Conservation (phyloP, 2,888 invertebrate genomes). For the Gastrophysa polygoni region DNA sequence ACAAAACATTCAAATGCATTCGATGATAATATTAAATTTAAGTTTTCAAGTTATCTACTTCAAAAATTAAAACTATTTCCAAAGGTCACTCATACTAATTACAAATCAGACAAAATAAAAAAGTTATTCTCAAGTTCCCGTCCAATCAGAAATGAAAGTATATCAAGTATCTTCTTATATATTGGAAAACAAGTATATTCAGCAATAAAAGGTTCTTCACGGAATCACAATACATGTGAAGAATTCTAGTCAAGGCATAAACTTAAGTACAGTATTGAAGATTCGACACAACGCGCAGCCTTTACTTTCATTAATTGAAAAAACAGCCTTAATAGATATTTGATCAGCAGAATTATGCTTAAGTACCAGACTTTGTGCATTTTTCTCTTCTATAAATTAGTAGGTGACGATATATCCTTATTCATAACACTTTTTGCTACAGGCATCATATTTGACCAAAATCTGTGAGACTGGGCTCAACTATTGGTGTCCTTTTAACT, state of each 20-base stretch:
- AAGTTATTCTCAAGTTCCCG: too few relatives aligned
- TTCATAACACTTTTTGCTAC: conserved; percentile 8
- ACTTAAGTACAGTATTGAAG: background rate
- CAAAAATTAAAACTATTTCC: too few relatives aligned
- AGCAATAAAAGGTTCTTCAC: too few relatives aligned
- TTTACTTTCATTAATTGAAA: background rate
- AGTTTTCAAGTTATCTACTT: background rate
- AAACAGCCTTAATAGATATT: background rate
- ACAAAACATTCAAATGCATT: conserved; percentile 20
- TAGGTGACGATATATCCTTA: conserved; percentile 33
- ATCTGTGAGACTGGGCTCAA: conserved; percentile 1
- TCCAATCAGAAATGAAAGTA: too few relatives aligned
- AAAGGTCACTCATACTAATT: background rate
- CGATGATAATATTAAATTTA: conserved; percentile 6
- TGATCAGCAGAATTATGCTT: conserved; percentile 24
- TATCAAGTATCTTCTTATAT: too few relatives aligned
- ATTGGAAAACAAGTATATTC: too few relatives aligned
- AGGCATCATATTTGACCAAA: background rate
- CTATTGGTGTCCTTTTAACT: too few relatives aligned
- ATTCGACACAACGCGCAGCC: background rate
- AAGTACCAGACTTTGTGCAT: conserved; percentile 41
- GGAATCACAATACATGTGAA: too few relatives aligned
- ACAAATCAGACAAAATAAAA: too few relatives aligned
- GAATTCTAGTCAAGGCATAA: background rate
- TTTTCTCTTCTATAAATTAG: conserved; percentile 31